A percentile compares a stretch with the other conserved stretches of the same genome.
These are phyloP conservation scores for Triops cancriformis DNA, from an alignment of 1,140 invertebrate genomes.

Conservation along the genomic window DNA sequence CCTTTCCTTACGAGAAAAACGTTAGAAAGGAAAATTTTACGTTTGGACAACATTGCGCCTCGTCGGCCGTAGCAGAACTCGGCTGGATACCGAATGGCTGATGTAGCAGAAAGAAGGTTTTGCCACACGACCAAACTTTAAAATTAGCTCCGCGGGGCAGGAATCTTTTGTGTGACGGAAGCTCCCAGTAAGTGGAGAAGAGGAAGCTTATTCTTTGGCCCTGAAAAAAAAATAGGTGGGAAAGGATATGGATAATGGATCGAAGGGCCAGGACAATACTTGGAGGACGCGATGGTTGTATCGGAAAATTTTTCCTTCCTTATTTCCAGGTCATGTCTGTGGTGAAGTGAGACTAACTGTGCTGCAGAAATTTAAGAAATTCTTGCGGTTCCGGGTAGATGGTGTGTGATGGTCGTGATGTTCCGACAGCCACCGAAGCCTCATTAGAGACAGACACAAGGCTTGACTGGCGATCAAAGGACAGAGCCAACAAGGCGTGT, in stretches of 20 bases:
- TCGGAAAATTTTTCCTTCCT: too few species aligned
- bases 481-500: constrained; percentile 8
- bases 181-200: background rate
- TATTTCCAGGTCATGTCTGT: too few species aligned
- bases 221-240: too few species aligned
- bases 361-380: background rate
- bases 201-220: background rate
- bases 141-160: background rate
- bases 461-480: constrained; percentile 7
- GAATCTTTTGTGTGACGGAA: background rate
- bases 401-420: background rate
- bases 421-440: constrained; percentile 1
- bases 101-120: background rate
- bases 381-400: background rate
- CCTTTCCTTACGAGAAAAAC: too few species aligned
- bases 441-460: constrained; percentile 11
- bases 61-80: background rate
- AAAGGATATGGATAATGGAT: too few species aligned
- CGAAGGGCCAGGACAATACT: too few species aligned
- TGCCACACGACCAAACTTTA: background rate
- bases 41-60: too few species aligned
- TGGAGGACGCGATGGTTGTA: too few species aligned
- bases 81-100: background rate
- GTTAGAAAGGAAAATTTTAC: too few species aligned
- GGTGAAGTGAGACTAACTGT: too few species aligned